phyloP scores from a whole-genome alignment of 2,113 vertebrate species.

The Ophthalmolycus amberensis region DNA sequence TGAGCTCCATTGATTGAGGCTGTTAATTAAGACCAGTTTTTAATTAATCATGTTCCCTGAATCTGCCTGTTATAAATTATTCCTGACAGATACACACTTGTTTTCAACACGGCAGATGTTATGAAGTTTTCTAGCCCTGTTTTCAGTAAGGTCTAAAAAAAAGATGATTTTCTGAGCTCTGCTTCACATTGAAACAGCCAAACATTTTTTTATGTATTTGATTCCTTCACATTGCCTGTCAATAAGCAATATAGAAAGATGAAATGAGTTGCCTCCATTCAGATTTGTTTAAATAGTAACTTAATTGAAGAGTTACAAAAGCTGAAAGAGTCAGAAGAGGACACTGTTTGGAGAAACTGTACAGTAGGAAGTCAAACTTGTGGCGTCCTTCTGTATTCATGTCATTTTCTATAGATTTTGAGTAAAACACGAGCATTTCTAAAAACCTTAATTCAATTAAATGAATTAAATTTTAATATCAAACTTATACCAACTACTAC shows the following conservation, averaged over 20 bases:
- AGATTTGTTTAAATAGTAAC: background rate
- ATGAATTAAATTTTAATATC: background rate
- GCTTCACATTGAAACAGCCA: background rate
- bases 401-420: background rate
- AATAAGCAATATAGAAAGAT: background rate
- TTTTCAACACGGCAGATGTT: slow-evolving; percentile 60
- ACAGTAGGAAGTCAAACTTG: background rate
- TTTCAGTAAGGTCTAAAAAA: slow-evolving; percentile 1
- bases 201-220: background rate
- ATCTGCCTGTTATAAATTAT: slow-evolving; percentile 73
- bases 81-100: slow-evolving; percentile 61
- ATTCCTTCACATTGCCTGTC: background rate
- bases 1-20: slow-evolving; percentile 73
- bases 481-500: background rate
- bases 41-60: slow-evolving; percentile 76
- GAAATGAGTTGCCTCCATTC: background rate
- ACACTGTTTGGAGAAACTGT: background rate
- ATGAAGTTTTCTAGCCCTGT: slow-evolving; percentile 6
- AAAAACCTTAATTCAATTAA: background rate
- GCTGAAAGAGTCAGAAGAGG: background rate
- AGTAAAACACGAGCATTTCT: background rate
- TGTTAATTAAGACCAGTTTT: slow-evolving; percentile 76
- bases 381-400: too few relatives aligned
- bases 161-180: background rate
- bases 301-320: background rate